These are phyloP conservation scores for Leucozona laternaria DNA, from an alignment of 2,888 invertebrate genomes.

Conservation along the genomic window DNA sequence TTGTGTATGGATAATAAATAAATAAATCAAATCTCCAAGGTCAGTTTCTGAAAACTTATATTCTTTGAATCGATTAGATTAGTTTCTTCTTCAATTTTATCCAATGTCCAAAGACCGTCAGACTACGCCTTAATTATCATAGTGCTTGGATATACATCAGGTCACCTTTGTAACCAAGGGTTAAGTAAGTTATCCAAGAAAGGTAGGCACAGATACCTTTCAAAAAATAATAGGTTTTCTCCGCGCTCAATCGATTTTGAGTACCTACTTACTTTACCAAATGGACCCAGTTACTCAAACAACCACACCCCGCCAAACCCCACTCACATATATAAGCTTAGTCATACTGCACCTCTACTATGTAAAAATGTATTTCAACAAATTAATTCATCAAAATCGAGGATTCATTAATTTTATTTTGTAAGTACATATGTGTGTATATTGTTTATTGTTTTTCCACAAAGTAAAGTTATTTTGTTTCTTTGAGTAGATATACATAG, in stretches of 20 bases:
- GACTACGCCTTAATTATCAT: too few relatives aligned
- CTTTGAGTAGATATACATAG: too few relatives aligned
- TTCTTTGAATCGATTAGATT: too few relatives aligned
- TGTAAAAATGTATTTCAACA: background rate
- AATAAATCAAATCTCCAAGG: too few relatives aligned
- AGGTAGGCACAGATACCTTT: too few relatives aligned
- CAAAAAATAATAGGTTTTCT: background rate
- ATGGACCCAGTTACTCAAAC: background rate
- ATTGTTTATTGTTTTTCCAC: constrained; percentile 4
- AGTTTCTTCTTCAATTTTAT: too few relatives aligned
- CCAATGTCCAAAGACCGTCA: too few relatives aligned
- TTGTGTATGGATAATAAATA: too few relatives aligned
- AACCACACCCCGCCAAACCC: constrained; percentile 9
- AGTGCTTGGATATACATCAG: too few relatives aligned
- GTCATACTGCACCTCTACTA: constrained; percentile 21
- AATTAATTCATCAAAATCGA: constrained; percentile 35
- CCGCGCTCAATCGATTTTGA: background rate
- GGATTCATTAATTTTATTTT: constrained; percentile 30
- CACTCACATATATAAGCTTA: background rate
- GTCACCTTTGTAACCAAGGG: too few relatives aligned
- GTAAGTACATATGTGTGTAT: background rate
- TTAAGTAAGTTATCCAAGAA: too few relatives aligned
- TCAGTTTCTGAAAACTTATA: too few relatives aligned
- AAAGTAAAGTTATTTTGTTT: background rate
- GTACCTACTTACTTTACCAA: background rate